Base-by-base conservation (phyloP, 1,140 invertebrate genomes). In the Drosophila ogumai region DNA sequence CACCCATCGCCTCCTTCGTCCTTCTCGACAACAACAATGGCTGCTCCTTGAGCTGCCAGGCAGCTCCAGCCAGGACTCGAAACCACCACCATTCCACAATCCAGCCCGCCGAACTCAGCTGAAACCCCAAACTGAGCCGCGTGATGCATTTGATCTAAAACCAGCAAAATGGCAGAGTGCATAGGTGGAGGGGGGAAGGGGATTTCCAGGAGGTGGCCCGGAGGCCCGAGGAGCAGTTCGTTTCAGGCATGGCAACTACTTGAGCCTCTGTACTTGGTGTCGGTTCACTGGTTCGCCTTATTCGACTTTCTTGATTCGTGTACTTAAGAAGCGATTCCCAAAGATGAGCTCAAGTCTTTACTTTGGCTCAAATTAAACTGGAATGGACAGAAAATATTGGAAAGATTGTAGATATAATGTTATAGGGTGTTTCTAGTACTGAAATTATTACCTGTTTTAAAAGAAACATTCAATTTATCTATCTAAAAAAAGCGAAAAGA, bases 81-180 rank as follows among this genome's bases (percentile, higher is more conserved):
- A 54, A 19, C 57, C 31, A 32, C 13, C 58, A 31, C 28, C 58
- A 31, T 10, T 13, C 36, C 50, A 22, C 34, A 12, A 49, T 25
- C 34, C 25, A 60, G 47, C 19, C 38, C 22, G 22, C 8, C 66
- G 41, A 54, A 38, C 40, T 67, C 36, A 67, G 47, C 46, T 43
- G 55, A 68, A 76, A 67, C 63, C 60, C 63, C 73, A 60, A 68
- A 76, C 73, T 58, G 49, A 54, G 67, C 54, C 59, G 55, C 49
- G 71, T 77, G 74, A 80, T 88, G 80, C 80, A 87, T 88, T 88
- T 87, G 82, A 87, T 87, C 67, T 77, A 41, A 80, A 71, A 69
- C 75, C 75, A 65, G 75, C 66, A 49, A 86, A 86, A 81, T 79
- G 79, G 67, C 82, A 50, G 67, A 50, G 68, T 72, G 44, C 66